Evolutionary conservation across 2,888 invertebrate species (phyloP), one percentile per base, ranked within the genome.

Genomic region (Polydrusus pterygomalis): DNA sequence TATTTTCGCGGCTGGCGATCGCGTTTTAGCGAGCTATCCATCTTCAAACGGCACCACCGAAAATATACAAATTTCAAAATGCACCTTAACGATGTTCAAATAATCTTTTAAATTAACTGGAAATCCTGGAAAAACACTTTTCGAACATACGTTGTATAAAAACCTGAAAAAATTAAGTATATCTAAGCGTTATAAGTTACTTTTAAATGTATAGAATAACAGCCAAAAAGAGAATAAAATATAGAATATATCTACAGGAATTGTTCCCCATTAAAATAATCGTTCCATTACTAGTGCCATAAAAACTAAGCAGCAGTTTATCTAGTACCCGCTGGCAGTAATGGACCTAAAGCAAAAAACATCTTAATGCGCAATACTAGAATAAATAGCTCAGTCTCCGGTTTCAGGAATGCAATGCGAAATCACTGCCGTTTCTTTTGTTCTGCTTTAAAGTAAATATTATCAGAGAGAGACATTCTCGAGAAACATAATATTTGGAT

Each of bases 251-350:
- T 15, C n/a, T 11, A 43, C 54, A 30, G 25, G 3, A 54, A 20
- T 2, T 30, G 54, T 54, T 25, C 54, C 30, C 13, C 56, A 56
- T 34, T 56, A 30, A 34, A 56, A 30, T n/a, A 30, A 56, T 56
- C 56, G 56, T 18, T 10, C 30, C 15, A n/a, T 34, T 56, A 15
- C 0, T 15, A 15, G 13, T 20, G 34, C 56, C 10, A 56, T 56
- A 56, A 56, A 56, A 56, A 56, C 34, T 56, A 34, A 56, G 56
- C 15, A 56, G 34, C 56, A n/a, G 54, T 56, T 56, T 56, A 56
- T 56, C 56, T 56, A 34, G 34, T 34, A 34, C 11, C n/a, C 34
- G 18, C 18, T 56, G 15, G 30, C n/a, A 56, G 34, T 15, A 56
- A 56, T 56, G 34, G 34, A 56, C 34, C 2, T 5, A 34, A 34